Evolutionary conservation across 2,888 invertebrate species (phyloP), one percentile per base, ranked within the genome.

Genomic region (Chloromyia formosa): DNA sequence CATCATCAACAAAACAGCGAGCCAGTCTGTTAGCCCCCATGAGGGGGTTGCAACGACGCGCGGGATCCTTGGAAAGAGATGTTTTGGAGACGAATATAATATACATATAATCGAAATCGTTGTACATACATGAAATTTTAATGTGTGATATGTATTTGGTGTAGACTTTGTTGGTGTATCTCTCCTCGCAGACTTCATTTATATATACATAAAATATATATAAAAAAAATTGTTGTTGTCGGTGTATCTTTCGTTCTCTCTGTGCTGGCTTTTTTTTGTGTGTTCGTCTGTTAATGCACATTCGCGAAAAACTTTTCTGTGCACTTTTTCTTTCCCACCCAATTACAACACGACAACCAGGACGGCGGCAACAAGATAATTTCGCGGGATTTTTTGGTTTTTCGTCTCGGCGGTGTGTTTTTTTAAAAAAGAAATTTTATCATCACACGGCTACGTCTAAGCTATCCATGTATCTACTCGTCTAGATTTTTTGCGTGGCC

Each of bases 341-440:
- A 71, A 56, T 58, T 58, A 71, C 42, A 58, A 71, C 56, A 71
- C 56, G 58, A 71, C 71, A 20, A 20, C 66, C 22, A 23, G 9
- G 66, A 66, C 71, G 71, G 49, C 66, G 58, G 40, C 40, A 18
- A 71, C 71, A 40, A 71, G 71, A 71, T 71, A 71, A 71, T 71
- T 66, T 71, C 71, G 71, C 71, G 71, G 71, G 71, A 71, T 71
- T 71, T 71, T 71, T 71, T 71, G 56, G 71, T 71, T 71, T 71
- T 71, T 71, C 71, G 71, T 49, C 66, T 35, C 14, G 40, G n/a
- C 10, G 20, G 16, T 10, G 16, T 56, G 56, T 56, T 2, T 56
- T 56, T 56, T 56, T 53, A 4, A 16, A 14, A 53, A 53, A 53
- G 10, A 35, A 35, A 35, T 35, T 35, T 35, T 35, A 7, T 7